Evolutionary conservation across 1,140 invertebrate species (phyloP), one percentile per base, ranked within the genome.

Genomic region (Magallana ariakensis): DNA sequence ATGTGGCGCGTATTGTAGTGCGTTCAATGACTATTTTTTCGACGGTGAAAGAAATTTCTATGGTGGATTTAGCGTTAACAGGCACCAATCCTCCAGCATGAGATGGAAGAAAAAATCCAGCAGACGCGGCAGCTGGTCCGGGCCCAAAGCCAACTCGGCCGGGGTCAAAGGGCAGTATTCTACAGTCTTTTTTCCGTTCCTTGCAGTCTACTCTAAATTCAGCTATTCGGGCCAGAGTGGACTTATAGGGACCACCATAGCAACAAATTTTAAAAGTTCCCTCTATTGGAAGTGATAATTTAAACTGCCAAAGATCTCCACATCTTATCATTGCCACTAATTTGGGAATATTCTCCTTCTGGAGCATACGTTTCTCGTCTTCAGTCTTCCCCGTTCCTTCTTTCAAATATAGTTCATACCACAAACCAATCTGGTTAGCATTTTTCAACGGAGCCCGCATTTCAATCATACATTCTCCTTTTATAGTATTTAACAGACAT

Each of bases 121-220:
- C 85, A 60, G 62, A 70, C 53, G 84, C 86, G 9, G 84, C 80
- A 16, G 33, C 19, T 10, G 90, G 88, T 26, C 90, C 90, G 19
- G 90, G 90, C 9, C 90, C 90, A 85, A 87, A 91, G 0, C 90
- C 90, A 33, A 89, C 83, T 19, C 80, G 55, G 13, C 80, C 85
- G 16, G 85, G 85, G 60, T 87, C 83, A 26, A 91, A 80, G 9
- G 90, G 90, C 15, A 87, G n/a, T 11, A 87, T 62, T 19, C 62
- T 85, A 26, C 86, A 88, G 55, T 80, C 82, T 4, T 85, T n/a
- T 66, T 80, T 87, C 1, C 46, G 46, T 22, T 57, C 57, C 5
- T 87, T 75, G 81, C 90, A 91, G 15, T 87, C 70, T 4, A 91
- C 80, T 81, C 70, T 85, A 56, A 89, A 88, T 53, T 88, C 88